Conservation (phyloP, 2,888 invertebrate genomes). For the Aquatica leii region DNA sequence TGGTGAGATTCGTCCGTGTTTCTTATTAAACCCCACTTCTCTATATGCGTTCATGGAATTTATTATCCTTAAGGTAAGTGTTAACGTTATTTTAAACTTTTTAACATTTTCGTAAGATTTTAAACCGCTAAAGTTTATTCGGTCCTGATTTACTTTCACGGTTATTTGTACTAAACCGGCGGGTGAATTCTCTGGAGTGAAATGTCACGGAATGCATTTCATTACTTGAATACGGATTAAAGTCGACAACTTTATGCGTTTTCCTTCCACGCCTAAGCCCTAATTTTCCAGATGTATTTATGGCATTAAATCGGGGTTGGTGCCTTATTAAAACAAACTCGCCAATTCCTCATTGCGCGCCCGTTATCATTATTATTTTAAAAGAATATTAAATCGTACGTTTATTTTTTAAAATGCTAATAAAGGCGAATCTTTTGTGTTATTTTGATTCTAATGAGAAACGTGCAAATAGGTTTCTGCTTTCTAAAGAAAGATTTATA, state of each 20-base stretch:
- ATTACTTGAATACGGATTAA: slow-evolving; percentile 48
- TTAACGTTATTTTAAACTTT: slow-evolving; percentile 24
- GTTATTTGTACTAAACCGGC: slow-evolving; percentile 41
- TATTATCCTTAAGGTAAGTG: slow-evolving; percentile 49
- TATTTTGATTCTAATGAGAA: slow-evolving; percentile 10
- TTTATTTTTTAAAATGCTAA: slow-evolving; percentile 7
- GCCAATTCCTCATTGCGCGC: background rate
- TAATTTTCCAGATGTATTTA: slow-evolving; percentile 35
- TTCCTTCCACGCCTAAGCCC: slow-evolving; percentile 33
- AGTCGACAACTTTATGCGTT: slow-evolving; percentile 48
- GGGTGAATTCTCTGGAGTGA: slow-evolving; percentile 46
- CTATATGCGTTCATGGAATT: slow-evolving; percentile 46
- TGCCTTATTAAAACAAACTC: slow-evolving; percentile 13
- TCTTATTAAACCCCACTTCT: slow-evolving; percentile 9
- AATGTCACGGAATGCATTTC: slow-evolving; percentile 48
- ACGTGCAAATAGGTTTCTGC: slow-evolving; percentile 13
- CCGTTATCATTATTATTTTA: background rate
- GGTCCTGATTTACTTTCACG: slow-evolving; percentile 41
- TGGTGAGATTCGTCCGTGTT: slow-evolving; percentile 17
- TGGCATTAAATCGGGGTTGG: slow-evolving; percentile 29
- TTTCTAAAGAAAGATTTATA: slow-evolving; percentile 14
- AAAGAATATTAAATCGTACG: background rate
- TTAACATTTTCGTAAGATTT: slow-evolving; percentile 29
- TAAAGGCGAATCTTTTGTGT: slow-evolving; percentile 6
- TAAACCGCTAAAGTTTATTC: slow-evolving; percentile 45